Evolutionary conservation across 2,888 invertebrate species (phyloP), one percentile per base, ranked within the genome.

Genomic region (Andricus quercusramuli): DNA sequence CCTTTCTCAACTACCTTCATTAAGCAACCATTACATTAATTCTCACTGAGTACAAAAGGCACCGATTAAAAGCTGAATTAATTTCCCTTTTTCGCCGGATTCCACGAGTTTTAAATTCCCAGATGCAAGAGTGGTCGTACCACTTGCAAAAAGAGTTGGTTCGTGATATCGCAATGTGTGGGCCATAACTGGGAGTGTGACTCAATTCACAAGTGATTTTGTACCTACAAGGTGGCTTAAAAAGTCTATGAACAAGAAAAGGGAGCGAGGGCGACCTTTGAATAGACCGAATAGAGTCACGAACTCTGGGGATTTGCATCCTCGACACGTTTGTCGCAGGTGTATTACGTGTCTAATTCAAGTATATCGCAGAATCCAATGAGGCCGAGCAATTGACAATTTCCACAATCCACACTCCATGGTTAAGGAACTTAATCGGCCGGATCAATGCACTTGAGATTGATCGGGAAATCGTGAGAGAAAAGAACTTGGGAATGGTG

Each of bases 381-480:
- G 68, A 56, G 51, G 56, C n/a, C n/a, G 47, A n/a, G 3, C 20
- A 29, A 17, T 9, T 11, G 20, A 74, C n/a, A 20, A 56, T 74
- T 74, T 56, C 74, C 6, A 74, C n/a, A 74, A 70, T 51, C 51
- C 47, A 47, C 17, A 51, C 17, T 20, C 51, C 56, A 29, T 3
- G 11, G 11, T 2, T n/a, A 32, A n/a, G 74, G 29, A 51, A 74
- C 51, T 74, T 56, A 56, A 74, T 74, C 56, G 74, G n/a, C n/a
- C 74, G 32, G 74, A 74, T 51, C 74, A n/a, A n/a, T 74, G 74
- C 74, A 74, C 56, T 74, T 74, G 17, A 74, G 74, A 74, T 74
- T 74, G 74, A 56, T 56, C 56, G n/a, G 32, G 74, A 74, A 74
- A 74, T 74, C 56, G 74, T 74, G 74, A 74, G 74, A 74, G 51